Conservation (phyloP, 2,888 invertebrate genomes). For the Empis livida region DNA sequence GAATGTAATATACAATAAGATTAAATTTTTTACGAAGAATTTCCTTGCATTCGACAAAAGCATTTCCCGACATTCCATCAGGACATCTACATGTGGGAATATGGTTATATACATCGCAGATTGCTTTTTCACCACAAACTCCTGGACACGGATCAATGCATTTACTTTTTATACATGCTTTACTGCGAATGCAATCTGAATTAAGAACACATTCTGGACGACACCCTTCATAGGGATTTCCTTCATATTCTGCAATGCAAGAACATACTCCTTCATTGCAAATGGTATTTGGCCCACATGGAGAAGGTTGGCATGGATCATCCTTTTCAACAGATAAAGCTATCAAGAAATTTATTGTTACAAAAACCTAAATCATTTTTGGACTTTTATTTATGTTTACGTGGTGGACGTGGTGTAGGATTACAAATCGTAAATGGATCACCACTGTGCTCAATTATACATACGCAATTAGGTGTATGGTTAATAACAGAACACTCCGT, state of each 20-base stretch:
- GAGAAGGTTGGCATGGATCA: constrained; percentile 52
- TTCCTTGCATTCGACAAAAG: constrained; percentile 53
- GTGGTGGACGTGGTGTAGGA: constrained; percentile 18
- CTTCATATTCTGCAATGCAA: constrained; percentile 59
- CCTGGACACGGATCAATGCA: constrained; percentile 63
- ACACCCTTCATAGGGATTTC: constrained; percentile 64
- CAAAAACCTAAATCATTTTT: no score
- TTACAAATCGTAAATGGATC: constrained; percentile 41
- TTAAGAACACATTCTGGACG: constrained; percentile 66
- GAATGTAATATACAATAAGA: neutral
- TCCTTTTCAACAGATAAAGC: constrained; percentile 23
- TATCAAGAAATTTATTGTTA: neutral
- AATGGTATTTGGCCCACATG: constrained; percentile 59
- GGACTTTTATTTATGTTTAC: no score
- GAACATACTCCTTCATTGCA: constrained; percentile 48
- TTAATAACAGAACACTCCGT: constrained; percentile 50
- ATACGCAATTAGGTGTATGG: constrained; percentile 54
- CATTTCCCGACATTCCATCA: constrained; percentile 50
- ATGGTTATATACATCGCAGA: constrained; percentile 62
- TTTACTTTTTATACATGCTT: constrained; percentile 56
- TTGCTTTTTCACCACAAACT: constrained; percentile 59
- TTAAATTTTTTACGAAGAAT: constrained; percentile 32
- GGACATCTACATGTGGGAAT: constrained; percentile 61
- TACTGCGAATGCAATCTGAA: constrained; percentile 52
- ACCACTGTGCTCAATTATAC: constrained; percentile 42